phyloP scores from a whole-genome alignment of 2,888 invertebrate genomes.

The Calephelis perditalis region DNA sequence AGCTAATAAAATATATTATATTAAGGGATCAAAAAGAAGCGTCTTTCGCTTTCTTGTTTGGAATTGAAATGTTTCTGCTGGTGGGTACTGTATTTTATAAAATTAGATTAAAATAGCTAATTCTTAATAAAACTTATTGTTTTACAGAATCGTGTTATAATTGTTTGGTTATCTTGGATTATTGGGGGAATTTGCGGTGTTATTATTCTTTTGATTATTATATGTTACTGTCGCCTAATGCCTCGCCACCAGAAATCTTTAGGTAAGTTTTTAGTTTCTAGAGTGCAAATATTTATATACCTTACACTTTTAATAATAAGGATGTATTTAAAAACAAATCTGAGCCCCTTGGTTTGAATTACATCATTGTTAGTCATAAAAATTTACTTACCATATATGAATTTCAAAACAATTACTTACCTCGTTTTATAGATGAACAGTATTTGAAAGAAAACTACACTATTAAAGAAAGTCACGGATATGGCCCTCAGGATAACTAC shows the following conservation, averaged over 20 bases:
- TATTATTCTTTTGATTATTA: slow-evolving; percentile 79
- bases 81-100: slow-evolving; percentile 42
- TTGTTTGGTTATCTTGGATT: slow-evolving; percentile 77
- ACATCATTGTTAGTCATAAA: no score
- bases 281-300: background rate
- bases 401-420: background rate
- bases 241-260: slow-evolving; percentile 83
- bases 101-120: slow-evolving; percentile 36
- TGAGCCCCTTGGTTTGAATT: no score
- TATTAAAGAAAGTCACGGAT: slow-evolving; percentile 65
- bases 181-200: slow-evolving; percentile 81
- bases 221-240: slow-evolving; percentile 84
- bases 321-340: no score
- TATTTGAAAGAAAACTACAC: slow-evolving; percentile 64
- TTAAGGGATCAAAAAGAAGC: slow-evolving; percentile 52
- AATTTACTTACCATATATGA: background rate
- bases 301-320: no score
- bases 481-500: slow-evolving; percentile 58
- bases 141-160: slow-evolving; percentile 68
- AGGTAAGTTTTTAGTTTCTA: slow-evolving; percentile 59
- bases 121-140: slow-evolving; percentile 22
- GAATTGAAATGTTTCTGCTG: slow-evolving; percentile 74
- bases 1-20: slow-evolving; percentile 37
- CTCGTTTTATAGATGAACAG: slow-evolving; percentile 57
- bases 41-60: slow-evolving; percentile 53